Percentiles rank a stretch among this genome's conserved stretches.
Evolutionary conservation across 2,113 vertebrate species (phyloP).

Genomic region (Condylura cristata): DNA sequence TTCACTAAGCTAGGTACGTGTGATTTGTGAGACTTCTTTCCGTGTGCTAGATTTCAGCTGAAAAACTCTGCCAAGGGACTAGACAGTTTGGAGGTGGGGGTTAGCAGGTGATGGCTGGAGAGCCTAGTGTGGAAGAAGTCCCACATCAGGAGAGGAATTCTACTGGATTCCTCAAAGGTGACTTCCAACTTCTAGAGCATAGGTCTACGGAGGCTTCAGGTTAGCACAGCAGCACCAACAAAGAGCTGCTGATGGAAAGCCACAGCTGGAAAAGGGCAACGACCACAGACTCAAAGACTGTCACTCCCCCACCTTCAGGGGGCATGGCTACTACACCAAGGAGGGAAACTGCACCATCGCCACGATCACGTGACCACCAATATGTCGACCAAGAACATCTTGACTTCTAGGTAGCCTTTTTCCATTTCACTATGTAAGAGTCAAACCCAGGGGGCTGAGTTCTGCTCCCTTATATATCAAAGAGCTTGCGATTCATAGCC

Average conservation of each 20-base stretch:
- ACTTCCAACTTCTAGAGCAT: background rate
- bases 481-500: background rate
- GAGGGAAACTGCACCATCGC: background rate
- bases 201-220: background rate
- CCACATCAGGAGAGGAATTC: background rate
- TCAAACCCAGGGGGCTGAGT: background rate
- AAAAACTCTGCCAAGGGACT: background rate
- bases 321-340: background rate
- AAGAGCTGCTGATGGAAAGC: background rate
- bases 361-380: background rate
- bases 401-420: background rate
- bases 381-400: background rate
- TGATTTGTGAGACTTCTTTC: background rate
- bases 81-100: background rate
- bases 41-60: background rate
- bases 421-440: background rate
- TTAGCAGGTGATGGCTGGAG: background rate
- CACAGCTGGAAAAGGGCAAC: background rate
- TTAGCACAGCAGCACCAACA: background rate
- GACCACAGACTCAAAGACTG: no score
- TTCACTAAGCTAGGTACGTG: background rate
- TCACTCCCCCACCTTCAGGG: background rate
- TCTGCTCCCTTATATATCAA: background rate
- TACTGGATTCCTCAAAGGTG: background rate
- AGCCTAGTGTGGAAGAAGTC: background rate